These are phyloP conservation scores for Metalampra italica DNA, from an alignment of 2,888 invertebrate genomes.

Conservation along the genomic window DNA sequence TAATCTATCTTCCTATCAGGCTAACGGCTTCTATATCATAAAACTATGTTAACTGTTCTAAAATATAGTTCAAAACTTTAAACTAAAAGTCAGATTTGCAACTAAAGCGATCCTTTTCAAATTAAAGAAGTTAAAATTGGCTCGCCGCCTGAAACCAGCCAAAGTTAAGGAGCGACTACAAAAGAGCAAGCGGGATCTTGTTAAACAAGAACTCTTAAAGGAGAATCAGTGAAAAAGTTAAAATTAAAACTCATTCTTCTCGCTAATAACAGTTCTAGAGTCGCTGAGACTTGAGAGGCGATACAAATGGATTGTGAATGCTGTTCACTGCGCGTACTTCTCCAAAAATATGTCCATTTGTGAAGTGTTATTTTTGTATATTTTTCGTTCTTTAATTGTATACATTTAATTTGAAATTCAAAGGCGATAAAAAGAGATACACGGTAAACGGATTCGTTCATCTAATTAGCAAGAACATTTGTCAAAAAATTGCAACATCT, in stretches of 20 bases:
- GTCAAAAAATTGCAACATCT: too few relatives aligned
- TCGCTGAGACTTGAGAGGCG: conserved; percentile 7
- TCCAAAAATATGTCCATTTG: not conserved
- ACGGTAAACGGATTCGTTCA: too few relatives aligned
- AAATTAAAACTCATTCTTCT: conserved; percentile 58
- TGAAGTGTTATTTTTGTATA: too few relatives aligned
- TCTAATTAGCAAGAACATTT: too few relatives aligned
- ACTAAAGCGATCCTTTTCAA: conserved; percentile 41
- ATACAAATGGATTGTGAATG: conserved; percentile 7
- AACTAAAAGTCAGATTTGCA: conserved; percentile 22
- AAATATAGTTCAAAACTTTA: conserved; percentile 20
- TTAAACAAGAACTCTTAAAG: conserved; percentile 56
- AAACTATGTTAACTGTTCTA: not conserved
- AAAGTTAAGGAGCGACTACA: conserved; percentile 39
- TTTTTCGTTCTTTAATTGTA: too few relatives aligned
- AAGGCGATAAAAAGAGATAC: too few relatives aligned
- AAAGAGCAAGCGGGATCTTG: conserved; percentile 54
- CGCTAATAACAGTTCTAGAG: conserved; percentile 28
- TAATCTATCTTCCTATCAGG: too few relatives aligned
- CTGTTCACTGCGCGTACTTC: not conserved
- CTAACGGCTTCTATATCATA: too few relatives aligned
- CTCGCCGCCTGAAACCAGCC: conserved; percentile 29
- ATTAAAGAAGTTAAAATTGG: conserved; percentile 56
- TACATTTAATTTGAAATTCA: too few relatives aligned
- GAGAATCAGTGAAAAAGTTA: conserved; percentile 56